Evolutionary conservation across 2,888 invertebrate species (phyloP).

Genomic region (Sipha maydis): DNA sequence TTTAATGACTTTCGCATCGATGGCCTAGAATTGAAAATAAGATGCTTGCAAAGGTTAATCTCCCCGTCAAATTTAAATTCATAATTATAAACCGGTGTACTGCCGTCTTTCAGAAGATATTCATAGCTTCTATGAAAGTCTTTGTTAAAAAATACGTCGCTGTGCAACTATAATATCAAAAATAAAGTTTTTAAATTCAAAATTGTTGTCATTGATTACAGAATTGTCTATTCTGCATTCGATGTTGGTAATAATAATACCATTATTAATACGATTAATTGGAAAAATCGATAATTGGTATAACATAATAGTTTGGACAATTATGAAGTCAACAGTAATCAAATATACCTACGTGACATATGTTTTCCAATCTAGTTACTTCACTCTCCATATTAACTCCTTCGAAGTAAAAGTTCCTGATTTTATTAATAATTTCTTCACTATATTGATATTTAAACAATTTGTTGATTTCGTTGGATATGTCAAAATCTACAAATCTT

Average conservation of each 20-base stretch:
- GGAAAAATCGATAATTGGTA: not conserved
- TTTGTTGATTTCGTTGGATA: not conserved
- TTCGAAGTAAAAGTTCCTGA: not conserved
- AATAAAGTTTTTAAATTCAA: not conserved
- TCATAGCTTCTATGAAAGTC: conserved; percentile 74
- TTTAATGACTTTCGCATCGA: not conserved
- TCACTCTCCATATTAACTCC: not conserved
- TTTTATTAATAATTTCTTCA: conserved; percentile 8
- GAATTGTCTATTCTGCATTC: too few relatives aligned
- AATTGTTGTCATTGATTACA: too few relatives aligned
- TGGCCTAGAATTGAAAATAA: not conserved
- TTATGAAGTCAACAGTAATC: too few relatives aligned
- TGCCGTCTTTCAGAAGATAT: conserved; percentile 1
- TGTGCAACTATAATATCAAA: conserved; percentile 72
- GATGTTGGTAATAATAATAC: too few relatives aligned
- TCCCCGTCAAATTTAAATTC: conserved; percentile 63
- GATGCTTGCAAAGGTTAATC: conserved; percentile 57
- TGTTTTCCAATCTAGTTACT: not conserved
- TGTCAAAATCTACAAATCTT: not conserved
- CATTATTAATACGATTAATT: not conserved
- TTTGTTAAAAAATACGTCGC: conserved; percentile 78
- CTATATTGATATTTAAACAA: not conserved
- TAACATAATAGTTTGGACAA: not conserved
- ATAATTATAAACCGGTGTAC: conserved; percentile 60
- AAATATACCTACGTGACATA: not conserved